These are phyloP conservation scores for Oscheius onirici DNA, from an alignment of 2,888 invertebrate species.

Conservation along the genomic window DNA sequence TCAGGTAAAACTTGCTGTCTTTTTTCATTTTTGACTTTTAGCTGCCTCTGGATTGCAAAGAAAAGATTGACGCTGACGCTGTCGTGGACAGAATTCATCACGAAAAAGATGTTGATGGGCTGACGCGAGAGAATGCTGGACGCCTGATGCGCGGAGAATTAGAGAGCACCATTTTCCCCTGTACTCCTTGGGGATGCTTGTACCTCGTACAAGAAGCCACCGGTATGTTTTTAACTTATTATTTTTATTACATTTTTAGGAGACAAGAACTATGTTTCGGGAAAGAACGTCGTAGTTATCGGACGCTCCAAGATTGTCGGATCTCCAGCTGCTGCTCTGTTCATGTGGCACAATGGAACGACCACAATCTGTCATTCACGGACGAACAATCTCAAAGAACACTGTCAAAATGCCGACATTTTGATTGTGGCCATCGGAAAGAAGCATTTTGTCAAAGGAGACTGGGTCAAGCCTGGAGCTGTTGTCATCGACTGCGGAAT, in stretches of 20 bases:
- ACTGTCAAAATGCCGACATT: conserved; percentile 82
- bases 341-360: conserved; percentile 96
- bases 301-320: conserved; percentile 98
- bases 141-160: conserved; percentile 88
- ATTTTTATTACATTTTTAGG: conserved; percentile 37
- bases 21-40: conserved; percentile 35
- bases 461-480: conserved; percentile 97
- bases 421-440: conserved; percentile 94
- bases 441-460: conserved; percentile 84
- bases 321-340: conserved; percentile 89
- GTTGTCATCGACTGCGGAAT: conserved; percentile 99
- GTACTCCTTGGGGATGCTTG: conserved; percentile 94
- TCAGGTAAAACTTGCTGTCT: conserved; percentile 59
- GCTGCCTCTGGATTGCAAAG: conserved; percentile 85
- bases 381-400: conserved; percentile 76
- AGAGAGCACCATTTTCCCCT: conserved; percentile 83
- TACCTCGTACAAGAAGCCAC: conserved; percentile 82
- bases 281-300: conserved; percentile 84
- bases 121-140: conserved; percentile 85
- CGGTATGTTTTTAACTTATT: conserved; percentile 36
- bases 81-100: conserved; percentile 80
- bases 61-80: conserved; percentile 87
- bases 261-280: conserved; percentile 58
- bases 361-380: conserved; percentile 96
- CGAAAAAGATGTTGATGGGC: conserved; percentile 70